These are phyloP conservation scores for Pao palembangensis DNA, from an alignment of 2,113 vertebrate genomes.

Conservation along the genomic window DNA sequence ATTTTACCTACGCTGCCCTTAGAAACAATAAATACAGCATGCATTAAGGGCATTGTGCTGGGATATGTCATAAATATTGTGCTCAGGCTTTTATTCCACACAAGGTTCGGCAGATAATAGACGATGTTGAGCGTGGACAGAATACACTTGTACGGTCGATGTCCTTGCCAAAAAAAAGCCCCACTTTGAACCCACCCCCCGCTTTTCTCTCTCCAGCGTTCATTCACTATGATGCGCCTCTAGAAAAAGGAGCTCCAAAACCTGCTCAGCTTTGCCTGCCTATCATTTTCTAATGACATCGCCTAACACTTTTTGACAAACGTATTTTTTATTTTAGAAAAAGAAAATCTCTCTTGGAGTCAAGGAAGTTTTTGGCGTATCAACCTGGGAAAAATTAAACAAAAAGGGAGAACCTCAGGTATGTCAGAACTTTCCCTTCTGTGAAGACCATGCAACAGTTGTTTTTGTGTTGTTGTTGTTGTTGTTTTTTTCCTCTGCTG, in stretches of 20 bases:
- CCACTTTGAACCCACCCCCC: conserved; percentile 72
- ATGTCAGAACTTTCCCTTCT: conserved; percentile 32
- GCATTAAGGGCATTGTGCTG: not conserved
- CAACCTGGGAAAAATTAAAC: conserved; percentile 33
- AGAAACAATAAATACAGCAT: not conserved
- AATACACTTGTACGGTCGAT: conserved; percentile 62
- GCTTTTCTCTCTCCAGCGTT: conserved; percentile 51
- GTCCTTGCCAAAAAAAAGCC: conserved; percentile 70
- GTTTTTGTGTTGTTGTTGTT: not conserved
- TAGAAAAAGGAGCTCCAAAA: conserved; percentile 67
- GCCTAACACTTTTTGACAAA: conserved; percentile 69
- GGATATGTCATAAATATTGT: conserved; percentile 50
- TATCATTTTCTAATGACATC: conserved; percentile 74
- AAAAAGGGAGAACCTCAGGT: conserved; percentile 62
- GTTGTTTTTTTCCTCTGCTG: not conserved
- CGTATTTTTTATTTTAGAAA: not conserved
- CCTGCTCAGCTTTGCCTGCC: conserved; percentile 44
- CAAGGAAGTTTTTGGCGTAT: conserved; percentile 45
- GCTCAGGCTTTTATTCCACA: conserved; percentile 50
- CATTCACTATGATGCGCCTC: conserved; percentile 77
- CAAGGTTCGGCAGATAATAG: conserved; percentile 63
- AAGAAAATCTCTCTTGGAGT: conserved; percentile 12
- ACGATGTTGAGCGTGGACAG: conserved; percentile 72
- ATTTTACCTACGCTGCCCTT: not conserved
- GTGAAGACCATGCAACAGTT: not conserved